Conservation (phyloP, 2,797 vertebrate species). For the Fistularia tabacaria region DNA sequence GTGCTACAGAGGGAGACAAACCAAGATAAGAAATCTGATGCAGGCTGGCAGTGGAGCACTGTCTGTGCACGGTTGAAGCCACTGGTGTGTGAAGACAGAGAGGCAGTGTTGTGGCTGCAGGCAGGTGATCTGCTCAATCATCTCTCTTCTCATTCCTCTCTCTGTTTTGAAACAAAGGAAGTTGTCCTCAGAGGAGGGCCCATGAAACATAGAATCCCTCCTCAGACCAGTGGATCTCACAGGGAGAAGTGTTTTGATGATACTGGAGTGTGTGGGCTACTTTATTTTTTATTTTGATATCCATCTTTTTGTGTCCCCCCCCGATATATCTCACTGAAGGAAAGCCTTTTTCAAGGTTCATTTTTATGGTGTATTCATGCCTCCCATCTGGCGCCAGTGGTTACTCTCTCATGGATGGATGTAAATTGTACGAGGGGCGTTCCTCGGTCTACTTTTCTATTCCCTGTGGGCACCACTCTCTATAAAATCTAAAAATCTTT, state of each 20-base stretch:
- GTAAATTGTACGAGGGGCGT: conserved; percentile 43
- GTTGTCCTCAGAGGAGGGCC: conserved; percentile 5
- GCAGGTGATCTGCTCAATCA: conserved; percentile 9
- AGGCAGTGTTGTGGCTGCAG: conserved; percentile 51
- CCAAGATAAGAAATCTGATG: conserved; percentile 36
- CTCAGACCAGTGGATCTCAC: conserved; percentile 16
- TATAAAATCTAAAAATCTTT: conserved; percentile 41
- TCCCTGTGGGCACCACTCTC: conserved; percentile 19
- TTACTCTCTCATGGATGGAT: conserved; percentile 30
- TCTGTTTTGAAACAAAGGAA: conserved; percentile 3
- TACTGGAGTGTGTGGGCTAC: conserved; percentile 38
- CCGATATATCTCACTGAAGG: conserved; percentile 23
- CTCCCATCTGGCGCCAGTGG: conserved; percentile 32
- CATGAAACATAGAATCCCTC: conserved; percentile 9
- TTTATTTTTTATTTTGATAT: conserved; percentile 28
- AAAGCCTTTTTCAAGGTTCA: conserved; percentile 13
- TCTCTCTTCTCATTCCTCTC: conserved; percentile 9
- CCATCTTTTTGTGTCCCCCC: conserved; percentile 12
- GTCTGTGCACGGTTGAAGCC: conserved; percentile 13
- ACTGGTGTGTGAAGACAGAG: conserved; percentile 33
- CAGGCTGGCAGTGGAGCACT: conserved; percentile 18
- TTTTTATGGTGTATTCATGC: conserved; percentile 22
- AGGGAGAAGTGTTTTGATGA: conserved; percentile 24
- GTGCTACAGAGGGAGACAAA: conserved; percentile 11
- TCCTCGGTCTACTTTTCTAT: conserved; percentile 32